Percentiles rank a stretch among this genome's conserved stretches.
These are phyloP conservation scores for Tringa solitaria DNA, from an alignment of 2,113 vertebrate species.

Conservation along the genomic window DNA sequence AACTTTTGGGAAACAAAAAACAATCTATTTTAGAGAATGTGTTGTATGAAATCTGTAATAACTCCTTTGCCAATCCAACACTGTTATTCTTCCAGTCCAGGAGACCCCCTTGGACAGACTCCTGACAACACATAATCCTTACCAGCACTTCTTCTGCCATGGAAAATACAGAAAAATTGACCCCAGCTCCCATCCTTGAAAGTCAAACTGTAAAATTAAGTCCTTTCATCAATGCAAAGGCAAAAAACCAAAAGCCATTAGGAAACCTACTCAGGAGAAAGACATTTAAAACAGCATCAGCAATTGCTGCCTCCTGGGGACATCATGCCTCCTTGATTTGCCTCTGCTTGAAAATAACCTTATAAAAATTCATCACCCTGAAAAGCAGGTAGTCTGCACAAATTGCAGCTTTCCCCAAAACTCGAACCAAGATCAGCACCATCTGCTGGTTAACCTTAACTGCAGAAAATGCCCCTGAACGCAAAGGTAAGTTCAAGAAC, in stretches of 20 bases:
- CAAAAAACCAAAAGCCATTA: neutral
- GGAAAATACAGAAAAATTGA: neutral
- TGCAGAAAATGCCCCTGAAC: neutral
- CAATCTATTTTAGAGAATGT: too few relatives aligned
- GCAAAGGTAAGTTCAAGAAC: neutral
- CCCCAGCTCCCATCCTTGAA: neutral
- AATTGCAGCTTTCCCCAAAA: neutral
- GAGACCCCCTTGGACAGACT: neutral
- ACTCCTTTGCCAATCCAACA: neutral
- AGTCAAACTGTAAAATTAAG: neutral
- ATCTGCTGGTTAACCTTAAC: neutral
- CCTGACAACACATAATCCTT: neutral
- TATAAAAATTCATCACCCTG: neutral
- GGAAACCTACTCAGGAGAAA: neutral
- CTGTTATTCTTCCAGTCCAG: neutral
- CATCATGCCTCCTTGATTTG: accelerated
- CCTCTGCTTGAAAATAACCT: neutral
- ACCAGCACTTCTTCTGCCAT: neutral
- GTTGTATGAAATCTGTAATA: neutral
- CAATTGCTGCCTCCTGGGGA: accelerated
- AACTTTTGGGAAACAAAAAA: neutral
- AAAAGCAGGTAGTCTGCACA: neutral
- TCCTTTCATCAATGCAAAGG: neutral
- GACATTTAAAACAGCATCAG: neutral
- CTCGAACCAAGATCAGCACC: neutral